Conservation (phyloP, 2,797 vertebrate genomes). For the Anguilla marmorata region DNA sequence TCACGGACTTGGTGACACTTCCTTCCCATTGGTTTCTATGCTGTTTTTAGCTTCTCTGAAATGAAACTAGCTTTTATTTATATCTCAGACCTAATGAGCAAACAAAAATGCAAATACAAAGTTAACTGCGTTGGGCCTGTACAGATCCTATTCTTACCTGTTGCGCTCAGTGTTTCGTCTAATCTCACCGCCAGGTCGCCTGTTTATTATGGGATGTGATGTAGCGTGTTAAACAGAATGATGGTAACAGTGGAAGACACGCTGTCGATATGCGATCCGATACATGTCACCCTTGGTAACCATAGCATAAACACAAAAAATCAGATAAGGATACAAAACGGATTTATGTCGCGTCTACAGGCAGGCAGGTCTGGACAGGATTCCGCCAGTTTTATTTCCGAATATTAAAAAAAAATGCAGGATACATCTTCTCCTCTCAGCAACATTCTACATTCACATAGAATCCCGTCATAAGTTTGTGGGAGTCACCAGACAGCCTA, state of each 20-base stretch:
- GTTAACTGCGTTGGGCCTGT: background rate
- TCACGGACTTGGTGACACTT: background rate
- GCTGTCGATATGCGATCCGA: background rate
- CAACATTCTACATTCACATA: background rate
- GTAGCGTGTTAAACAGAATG: background rate
- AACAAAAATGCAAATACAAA: background rate
- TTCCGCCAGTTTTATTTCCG: background rate
- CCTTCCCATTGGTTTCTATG: background rate
- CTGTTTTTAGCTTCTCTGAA: background rate
- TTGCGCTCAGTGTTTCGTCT: background rate
- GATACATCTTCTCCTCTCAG: background rate
- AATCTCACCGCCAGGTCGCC: background rate
- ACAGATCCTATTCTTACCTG: background rate
- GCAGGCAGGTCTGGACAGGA: background rate
- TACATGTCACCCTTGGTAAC: background rate
- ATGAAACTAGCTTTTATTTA: background rate
- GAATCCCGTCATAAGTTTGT: background rate
- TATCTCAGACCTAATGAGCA: background rate
- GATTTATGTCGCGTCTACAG: background rate
- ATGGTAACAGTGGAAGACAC: background rate
- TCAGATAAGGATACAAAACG: too few relatives aligned
- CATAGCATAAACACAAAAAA: background rate
- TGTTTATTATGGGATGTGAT: background rate
- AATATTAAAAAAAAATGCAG: background rate
- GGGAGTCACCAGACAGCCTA: background rate